Evolutionary conservation across 2,113 vertebrate genomes (phyloP), one percentile per base, ranked within the genome.

Genomic region (Misgurnus anguillicaudatus): DNA sequence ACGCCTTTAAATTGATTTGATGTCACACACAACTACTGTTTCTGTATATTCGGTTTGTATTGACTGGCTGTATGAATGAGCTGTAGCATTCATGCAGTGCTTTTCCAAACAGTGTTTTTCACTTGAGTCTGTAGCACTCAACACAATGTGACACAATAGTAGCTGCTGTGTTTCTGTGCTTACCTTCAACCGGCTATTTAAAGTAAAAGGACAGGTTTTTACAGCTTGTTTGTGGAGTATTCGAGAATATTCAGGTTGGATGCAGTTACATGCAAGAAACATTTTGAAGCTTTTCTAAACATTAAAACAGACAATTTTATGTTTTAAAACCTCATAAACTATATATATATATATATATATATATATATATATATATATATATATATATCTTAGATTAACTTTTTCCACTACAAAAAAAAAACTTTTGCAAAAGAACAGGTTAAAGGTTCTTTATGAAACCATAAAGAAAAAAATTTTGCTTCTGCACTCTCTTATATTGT

Each of bases 51-150:
- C 58, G 64, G 45, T 41, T 24, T 45, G 6, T 58, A 21, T 72
- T 14, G 69, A 58, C 69, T 39, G 48, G 9, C 24, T 70, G 9
- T 38, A 51, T 57, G 48, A 55, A 71, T 38, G 16, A 55, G 51
- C 36, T 13, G 51, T 55, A 11, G 5, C 51, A 41, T 58, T 72
- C 53, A 58, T 41, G 69, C 53, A 58, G 69, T 38, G 68, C 68
- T 70, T 55, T 5, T 70, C 21, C 48, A 71, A 55, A 69, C 14
- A 36, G 45, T 69, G 45, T 68, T 68, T 69, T 69, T 53, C 47
- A 38, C 2, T 31, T 11, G 47, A 39, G 38, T 58, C n/a, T 42
- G 10, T 41, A 42, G 17, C 5, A 10, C 51, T 36, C 47, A 70
- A 47, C 67, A 17, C 14, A 31, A 31, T 0, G 9, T 36, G 48